Conservation (phyloP, 2,113 vertebrate species). For the Pyrgilauda ruficollis region DNA sequence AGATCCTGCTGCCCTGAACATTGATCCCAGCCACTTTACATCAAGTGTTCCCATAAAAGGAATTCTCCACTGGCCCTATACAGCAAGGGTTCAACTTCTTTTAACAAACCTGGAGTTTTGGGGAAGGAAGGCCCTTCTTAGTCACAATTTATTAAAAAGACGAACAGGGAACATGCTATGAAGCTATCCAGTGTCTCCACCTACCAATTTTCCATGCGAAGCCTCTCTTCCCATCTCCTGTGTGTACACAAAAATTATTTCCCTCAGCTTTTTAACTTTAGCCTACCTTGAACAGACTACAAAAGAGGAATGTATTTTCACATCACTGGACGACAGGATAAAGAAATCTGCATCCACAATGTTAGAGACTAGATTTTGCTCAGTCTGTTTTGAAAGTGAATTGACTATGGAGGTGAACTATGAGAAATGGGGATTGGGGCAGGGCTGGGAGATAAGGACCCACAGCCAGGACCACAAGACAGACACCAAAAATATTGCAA, state of each 20-base stretch:
- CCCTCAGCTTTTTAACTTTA: neutral
- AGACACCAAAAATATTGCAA: neutral
- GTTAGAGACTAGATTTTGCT: neutral
- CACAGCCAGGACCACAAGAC: neutral
- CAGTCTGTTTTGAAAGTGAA: neutral
- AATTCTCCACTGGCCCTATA: neutral
- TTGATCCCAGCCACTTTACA: neutral
- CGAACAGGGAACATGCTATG: neutral
- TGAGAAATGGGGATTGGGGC: rapidly evolving
- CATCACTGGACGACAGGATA: neutral
- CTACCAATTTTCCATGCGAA: neutral
- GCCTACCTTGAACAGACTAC: neutral
- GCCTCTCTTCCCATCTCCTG: neutral
- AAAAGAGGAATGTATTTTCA: neutral
- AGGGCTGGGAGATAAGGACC: neutral
- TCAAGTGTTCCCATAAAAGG: conserved; percentile 8
- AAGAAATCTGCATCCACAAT: neutral
- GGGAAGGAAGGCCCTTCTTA: neutral
- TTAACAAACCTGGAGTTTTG: neutral
- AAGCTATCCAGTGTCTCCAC: neutral
- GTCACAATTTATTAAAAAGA: neutral
- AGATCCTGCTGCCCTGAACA: neutral
- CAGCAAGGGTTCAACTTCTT: neutral
- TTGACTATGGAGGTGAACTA: neutral
- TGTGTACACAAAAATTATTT: neutral